Evolutionary conservation across 2,113 vertebrate genomes (phyloP), one percentile per base, ranked within the genome.

Genomic region (Ammodytes marinus): DNA sequence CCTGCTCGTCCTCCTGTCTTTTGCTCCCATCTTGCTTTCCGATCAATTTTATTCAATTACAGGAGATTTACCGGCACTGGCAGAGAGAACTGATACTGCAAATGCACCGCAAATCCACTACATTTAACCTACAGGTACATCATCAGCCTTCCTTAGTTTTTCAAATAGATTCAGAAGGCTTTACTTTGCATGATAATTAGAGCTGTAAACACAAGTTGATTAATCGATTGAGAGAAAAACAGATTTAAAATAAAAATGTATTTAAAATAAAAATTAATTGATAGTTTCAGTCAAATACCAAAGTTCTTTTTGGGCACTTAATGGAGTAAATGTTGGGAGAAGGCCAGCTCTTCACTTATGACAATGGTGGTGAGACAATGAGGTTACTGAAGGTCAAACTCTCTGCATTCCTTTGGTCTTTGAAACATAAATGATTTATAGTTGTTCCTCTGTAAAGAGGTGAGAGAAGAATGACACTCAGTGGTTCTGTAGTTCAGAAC

Each of bases 41-140:
- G 0, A 63, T 79, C 61, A 45, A 7, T 74, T 49, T 80, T 74
- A 74, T 58, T 73, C 8, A 67, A 76, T 82, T 73, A 45, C 19
- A 69, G 54, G 0, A 60, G 57, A 79, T 55, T 69, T 53, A 61
- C 45, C n/a, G 57, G 40, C 40, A 27, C 5, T 1, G 39, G 55
- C 3, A 6, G 45, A 11, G 27, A 65, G 40, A 45, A 47, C 47
- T 42, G 58, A 70, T 43, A 14, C 53, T 27, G 59, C n/a, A n/a
- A 76, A 42, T 53, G 60, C 63, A 57, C 70, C 11, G 47, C 53
- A 58, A 78, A 73, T 49, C 66, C 55, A 27, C 0, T 7, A 4
- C 7, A 43, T 68, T 72, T 35, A 52, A 73, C 19, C 35, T 2
- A 10, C 8, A 5, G 35, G 63, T 19, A 40, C 39, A 63, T 66